These are phyloP conservation scores for Dendronephthya gigantea DNA, from an alignment of 64 coral and sea anemone genomes.

Conservation along the genomic window DNA sequence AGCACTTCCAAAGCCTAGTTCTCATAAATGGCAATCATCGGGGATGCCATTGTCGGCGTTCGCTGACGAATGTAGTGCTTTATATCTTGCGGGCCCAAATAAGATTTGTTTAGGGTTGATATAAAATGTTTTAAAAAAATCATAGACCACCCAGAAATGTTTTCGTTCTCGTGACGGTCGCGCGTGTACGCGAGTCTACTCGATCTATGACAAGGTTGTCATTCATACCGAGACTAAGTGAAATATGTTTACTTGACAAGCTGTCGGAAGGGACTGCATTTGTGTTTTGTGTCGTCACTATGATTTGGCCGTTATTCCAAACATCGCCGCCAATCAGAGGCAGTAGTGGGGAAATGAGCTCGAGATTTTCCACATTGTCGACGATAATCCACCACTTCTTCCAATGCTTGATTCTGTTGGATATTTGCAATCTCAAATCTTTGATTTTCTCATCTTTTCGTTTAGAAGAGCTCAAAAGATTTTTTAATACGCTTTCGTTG, in stretches of 20 bases:
- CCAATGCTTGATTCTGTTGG: neutral
- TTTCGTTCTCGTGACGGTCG: neutral
- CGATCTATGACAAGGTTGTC: neutral
- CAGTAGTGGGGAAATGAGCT: neutral
- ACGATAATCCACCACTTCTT: neutral
- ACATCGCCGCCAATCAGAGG: conserved; percentile 1
- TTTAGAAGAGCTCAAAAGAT: neutral
- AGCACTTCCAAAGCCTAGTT: too few relatives aligned
- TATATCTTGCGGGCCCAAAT: too few relatives aligned
- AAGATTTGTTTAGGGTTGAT: too few relatives aligned
- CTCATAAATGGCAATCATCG: too few relatives aligned
- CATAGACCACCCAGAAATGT: neutral
- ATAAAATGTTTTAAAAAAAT: too few relatives aligned
- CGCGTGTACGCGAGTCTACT: neutral
- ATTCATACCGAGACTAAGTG: neutral
- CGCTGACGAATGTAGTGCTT: too few relatives aligned
- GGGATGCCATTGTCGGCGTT: too few relatives aligned
- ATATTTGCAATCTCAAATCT: neutral
- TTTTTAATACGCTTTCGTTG: neutral
- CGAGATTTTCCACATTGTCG: conserved; percentile 19
- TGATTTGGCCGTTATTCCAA: conserved; percentile 21
- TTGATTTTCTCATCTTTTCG: neutral
- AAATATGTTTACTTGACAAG: neutral
- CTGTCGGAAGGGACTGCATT: neutral
- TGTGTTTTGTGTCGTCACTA: conserved; percentile 26